These are phyloP conservation scores for Solenodon paradoxus DNA, from an alignment of 2,113 vertebrate genomes.

Conservation along the genomic window DNA sequence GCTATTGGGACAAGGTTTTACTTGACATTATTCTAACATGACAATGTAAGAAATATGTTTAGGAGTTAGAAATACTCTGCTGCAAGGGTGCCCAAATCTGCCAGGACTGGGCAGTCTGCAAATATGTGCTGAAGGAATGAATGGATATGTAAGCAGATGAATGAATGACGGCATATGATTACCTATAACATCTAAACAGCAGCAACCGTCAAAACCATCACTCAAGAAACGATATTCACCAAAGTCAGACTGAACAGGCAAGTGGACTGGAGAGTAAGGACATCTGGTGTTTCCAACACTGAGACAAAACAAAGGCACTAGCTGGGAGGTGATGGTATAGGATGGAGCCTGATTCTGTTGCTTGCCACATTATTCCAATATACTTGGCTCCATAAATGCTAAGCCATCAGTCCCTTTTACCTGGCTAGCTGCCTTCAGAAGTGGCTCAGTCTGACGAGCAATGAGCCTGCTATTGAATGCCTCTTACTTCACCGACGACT, in stretches of 20 bases:
- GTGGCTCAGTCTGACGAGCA: neutral
- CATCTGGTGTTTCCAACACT: neutral
- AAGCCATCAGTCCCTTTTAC: neutral
- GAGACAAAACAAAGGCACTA: neutral
- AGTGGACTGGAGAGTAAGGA: neutral
- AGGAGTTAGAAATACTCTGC: neutral
- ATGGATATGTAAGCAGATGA: neutral
- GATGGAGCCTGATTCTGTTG: neutral
- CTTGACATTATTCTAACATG: neutral
- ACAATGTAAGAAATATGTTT: neutral
- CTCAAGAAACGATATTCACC: neutral
- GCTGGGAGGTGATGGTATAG: neutral
- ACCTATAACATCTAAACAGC: neutral
- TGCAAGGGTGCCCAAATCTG: neutral
- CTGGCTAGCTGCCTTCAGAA: neutral
- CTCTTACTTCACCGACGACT: conserved; percentile 76
- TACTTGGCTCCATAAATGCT: neutral
- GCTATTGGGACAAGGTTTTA: neutral
- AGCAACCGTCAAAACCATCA: neutral
- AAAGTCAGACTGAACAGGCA: neutral
- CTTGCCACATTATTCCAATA: neutral
- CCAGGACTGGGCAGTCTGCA: neutral
- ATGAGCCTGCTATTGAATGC: conserved; percentile 51
- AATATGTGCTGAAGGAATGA: neutral
- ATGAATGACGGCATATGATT: neutral